A percentile compares a stretch with the other conserved stretches of the same genome.
Evolutionary conservation across 2,113 vertebrate species (phyloP).

Genomic region (Microcebus ravelobensis): DNA sequence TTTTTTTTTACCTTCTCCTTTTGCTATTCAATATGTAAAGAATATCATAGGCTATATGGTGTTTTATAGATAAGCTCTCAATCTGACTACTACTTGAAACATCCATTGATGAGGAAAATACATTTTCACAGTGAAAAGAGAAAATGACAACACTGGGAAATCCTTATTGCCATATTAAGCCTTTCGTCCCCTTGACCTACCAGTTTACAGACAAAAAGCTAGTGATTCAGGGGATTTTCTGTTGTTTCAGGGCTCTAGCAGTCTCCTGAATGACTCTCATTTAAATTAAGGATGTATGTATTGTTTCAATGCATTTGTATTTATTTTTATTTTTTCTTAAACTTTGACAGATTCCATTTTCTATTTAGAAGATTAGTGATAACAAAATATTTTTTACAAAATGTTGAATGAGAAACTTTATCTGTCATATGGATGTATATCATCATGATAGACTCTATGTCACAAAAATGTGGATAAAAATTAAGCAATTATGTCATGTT

Average conservation of each 20-base stretch:
- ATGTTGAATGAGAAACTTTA: neutral
- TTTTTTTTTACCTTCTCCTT: neutral
- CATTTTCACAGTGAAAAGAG: neutral
- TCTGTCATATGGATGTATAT: neutral
- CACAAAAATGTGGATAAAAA: neutral
- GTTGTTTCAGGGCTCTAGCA: neutral
- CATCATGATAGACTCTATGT: neutral
- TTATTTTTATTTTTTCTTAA: neutral
- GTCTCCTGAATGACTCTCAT: neutral
- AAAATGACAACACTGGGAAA: neutral
- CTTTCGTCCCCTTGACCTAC: neutral
- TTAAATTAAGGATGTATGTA: neutral
- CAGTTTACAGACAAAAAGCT: neutral
- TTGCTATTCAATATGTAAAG: neutral
- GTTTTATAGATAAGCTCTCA: neutral
- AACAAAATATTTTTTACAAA: neutral
- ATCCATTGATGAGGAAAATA: neutral
- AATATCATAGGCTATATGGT: neutral
- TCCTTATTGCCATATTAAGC: neutral
- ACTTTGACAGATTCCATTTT: neutral
- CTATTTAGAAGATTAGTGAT: neutral
- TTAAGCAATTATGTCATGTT: neutral
- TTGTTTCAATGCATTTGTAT: neutral
- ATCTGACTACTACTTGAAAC: neutral
- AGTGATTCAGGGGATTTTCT: neutral